These are phyloP conservation scores for Corythucha ciliata DNA, from an alignment of 2,888 invertebrate species.

Conservation along the genomic window DNA sequence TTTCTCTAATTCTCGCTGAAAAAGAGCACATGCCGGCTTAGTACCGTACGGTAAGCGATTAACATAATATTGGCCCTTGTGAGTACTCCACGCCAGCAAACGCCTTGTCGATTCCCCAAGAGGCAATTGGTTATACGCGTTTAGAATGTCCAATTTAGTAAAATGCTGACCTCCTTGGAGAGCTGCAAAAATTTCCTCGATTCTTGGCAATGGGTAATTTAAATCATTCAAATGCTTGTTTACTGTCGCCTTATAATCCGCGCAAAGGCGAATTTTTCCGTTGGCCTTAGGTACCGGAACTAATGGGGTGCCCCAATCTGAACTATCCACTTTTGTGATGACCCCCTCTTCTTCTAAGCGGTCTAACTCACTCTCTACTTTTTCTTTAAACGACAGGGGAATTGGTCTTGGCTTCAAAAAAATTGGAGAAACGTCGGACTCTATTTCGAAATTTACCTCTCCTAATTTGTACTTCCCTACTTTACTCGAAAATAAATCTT, in stretches of 20 bases:
- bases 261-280: constrained; percentile 22
- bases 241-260: constrained; percentile 29
- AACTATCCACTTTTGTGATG: constrained; percentile 19
- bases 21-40: too few relatives aligned
- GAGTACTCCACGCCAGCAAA: too few relatives aligned
- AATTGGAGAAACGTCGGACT: constrained; percentile 13
- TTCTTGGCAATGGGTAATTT: constrained; percentile 24
- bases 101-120: too few relatives aligned
- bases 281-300: constrained; percentile 21
- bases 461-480: constrained; percentile 8
- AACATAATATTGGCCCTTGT: too few relatives aligned
- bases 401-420: constrained; percentile 25
- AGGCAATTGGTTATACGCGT: too few relatives aligned
- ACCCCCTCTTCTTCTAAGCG: constrained; percentile 21
- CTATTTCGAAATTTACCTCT: constrained; percentile 4
- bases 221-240: constrained; percentile 21
- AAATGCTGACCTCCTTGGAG: too few relatives aligned
- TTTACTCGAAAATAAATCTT: constrained; percentile 1
- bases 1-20: too few relatives aligned
- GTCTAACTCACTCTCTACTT: constrained; percentile 18
- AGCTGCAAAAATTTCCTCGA: too few relatives aligned
- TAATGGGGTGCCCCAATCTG: constrained; percentile 26
- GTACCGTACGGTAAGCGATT: too few relatives aligned
- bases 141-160: too few relatives aligned
- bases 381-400: constrained; percentile 20